Percentiles rank a stretch among this genome's conserved stretches.
Evolutionary conservation across 2,888 invertebrate genomes (phyloP).

Genomic region (Sisyra terminalis): DNA sequence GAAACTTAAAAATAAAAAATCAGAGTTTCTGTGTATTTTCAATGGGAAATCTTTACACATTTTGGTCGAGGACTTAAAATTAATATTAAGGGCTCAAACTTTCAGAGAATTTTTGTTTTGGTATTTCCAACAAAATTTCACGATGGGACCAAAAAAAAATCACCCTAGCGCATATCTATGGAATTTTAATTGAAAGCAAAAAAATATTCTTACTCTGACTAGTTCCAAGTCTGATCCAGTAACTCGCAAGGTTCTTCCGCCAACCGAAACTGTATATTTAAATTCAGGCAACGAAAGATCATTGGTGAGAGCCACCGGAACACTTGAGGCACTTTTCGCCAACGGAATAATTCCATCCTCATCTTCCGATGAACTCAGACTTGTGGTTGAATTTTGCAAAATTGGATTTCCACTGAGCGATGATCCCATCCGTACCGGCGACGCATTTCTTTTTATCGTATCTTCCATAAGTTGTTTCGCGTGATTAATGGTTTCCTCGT

Average conservation of each 20-base stretch:
- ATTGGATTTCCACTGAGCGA: conserved; percentile 26
- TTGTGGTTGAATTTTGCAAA: conserved; percentile 44
- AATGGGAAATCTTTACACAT: too few relatives aligned
- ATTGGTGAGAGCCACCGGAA: conserved; percentile 49
- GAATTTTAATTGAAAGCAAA: too few relatives aligned
- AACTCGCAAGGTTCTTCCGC: conserved; percentile 68
- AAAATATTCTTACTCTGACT: conserved; percentile 45
- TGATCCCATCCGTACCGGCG: conserved; percentile 58
- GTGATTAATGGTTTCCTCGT: conserved; percentile 81
- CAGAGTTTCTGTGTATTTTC: too few relatives aligned
- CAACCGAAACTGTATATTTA: conserved; percentile 74
- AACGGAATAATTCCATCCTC: conserved; percentile 30
- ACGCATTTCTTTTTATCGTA: conserved; percentile 87
- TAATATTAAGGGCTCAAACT: too few relatives aligned
- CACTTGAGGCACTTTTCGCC: conserved; percentile 16
- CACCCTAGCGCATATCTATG: too few relatives aligned
- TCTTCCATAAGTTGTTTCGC: conserved; percentile 90
- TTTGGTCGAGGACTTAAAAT: too few relatives aligned
- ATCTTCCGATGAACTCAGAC: conserved; percentile 60
- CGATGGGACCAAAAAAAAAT: too few relatives aligned
- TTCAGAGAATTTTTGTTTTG: too few relatives aligned
- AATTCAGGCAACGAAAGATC: conserved; percentile 76
- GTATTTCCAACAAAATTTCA: too few relatives aligned
- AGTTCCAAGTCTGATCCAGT: conserved; percentile 72
- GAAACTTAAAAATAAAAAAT: too few relatives aligned